A percentile compares a stretch with the other conserved stretches of the same genome.
Evolutionary conservation across 2,113 vertebrate genomes (phyloP).

Genomic region (Lycocorax pyrrhopterus): DNA sequence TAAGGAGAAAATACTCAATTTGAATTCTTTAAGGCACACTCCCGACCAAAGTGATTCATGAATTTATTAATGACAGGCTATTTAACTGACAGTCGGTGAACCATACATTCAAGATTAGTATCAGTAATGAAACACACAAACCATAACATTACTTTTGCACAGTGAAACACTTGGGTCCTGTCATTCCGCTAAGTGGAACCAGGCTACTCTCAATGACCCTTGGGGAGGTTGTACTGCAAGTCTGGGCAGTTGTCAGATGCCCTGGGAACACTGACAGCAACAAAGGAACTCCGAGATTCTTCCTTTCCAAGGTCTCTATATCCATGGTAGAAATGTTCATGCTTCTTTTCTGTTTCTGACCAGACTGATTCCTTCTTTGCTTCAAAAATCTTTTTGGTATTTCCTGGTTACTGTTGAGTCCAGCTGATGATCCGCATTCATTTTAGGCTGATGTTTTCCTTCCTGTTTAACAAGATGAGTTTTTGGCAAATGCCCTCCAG

Average conservation of each 20-base stretch:
- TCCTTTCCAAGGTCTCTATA: not conserved
- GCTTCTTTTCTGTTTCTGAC: not conserved
- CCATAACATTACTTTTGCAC: not conserved
- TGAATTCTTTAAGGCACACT: not conserved
- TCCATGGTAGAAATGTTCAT: not conserved
- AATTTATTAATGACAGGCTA: not conserved
- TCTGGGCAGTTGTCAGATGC: not conserved
- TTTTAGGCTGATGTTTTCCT: not conserved
- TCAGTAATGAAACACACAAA: not conserved
- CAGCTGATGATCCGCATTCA: not conserved
- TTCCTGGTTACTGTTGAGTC: not conserved
- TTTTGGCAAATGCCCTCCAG: not conserved
- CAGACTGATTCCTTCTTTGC: not conserved
- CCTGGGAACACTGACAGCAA: not conserved
- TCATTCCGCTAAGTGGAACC: not conserved
- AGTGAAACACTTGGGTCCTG: not conserved
- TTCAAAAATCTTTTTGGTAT: not conserved
- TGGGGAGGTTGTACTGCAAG: not conserved
- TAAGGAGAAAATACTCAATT: not conserved
- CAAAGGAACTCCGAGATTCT: rapidly evolving
- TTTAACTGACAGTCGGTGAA: not conserved
- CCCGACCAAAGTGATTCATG: not conserved
- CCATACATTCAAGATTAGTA: not conserved
- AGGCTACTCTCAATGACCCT: not conserved
- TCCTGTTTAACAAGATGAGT: not conserved